These are phyloP conservation scores for Caloenas nicobarica DNA, from an alignment of 2,113 vertebrate genomes.

Conservation along the genomic window DNA sequence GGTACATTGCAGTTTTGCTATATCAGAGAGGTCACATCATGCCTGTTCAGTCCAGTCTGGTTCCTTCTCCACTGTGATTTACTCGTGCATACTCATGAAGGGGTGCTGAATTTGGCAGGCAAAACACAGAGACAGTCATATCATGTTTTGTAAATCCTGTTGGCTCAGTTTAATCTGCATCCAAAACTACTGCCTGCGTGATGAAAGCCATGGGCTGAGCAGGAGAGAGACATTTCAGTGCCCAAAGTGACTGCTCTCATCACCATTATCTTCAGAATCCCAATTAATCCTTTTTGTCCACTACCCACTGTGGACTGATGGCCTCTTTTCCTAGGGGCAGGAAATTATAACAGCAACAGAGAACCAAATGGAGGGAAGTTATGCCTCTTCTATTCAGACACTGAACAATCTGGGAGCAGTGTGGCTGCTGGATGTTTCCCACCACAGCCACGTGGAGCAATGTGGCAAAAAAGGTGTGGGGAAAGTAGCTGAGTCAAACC, in stretches of 20 bases:
- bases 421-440: not conserved
- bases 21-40: not conserved
- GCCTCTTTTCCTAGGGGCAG: not conserved
- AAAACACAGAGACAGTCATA: conserved; percentile 13
- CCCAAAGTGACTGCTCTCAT: not conserved
- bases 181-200: not conserved
- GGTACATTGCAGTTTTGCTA: not conserved
- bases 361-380: not conserved
- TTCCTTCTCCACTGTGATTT: not conserved
- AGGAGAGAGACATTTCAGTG: not conserved
- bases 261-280: not conserved
- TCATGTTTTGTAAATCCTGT: conserved; percentile 31
- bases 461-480: not conserved
- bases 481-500: not conserved
- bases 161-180: conserved; percentile 48
- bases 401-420: not conserved
- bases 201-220: not conserved
- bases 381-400: not conserved
- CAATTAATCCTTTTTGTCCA: not conserved
- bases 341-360: not conserved
- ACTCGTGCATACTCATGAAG: not conserved
- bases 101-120: conserved; percentile 44
- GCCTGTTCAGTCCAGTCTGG: not conserved
- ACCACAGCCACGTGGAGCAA: not conserved
- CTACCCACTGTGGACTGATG: not conserved